Conservation (phyloP, 2,113 vertebrate genomes). For the Cinclus mexicanus region DNA sequence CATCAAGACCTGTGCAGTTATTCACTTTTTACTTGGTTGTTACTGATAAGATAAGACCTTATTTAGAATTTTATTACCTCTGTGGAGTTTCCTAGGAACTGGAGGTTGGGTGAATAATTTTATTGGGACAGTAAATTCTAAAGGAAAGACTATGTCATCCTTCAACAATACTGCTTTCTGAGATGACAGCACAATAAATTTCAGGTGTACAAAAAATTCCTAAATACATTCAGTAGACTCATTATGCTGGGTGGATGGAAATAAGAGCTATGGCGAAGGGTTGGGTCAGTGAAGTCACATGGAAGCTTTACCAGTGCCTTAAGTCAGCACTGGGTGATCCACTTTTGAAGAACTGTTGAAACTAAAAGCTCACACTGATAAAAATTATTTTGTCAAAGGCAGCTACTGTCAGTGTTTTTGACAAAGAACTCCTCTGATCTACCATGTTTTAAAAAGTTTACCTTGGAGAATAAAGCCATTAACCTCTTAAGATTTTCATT, state of each 20-base stretch:
- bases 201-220: background rate
- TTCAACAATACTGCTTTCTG: background rate
- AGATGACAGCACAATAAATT: slow-evolving; percentile 7
- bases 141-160: background rate
- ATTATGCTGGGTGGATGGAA: background rate
- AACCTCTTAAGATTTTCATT: background rate
- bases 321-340: background rate
- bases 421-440: background rate
- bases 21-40: background rate
- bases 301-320: background rate
- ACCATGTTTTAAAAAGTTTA: background rate
- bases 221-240: background rate
- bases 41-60: background rate
- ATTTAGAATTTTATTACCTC: background rate
- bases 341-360: background rate
- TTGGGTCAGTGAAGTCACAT: background rate
- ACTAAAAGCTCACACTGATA: background rate
- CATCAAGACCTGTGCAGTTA: background rate
- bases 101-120: slow-evolving; percentile 10
- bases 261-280: background rate
- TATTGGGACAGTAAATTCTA: slow-evolving; percentile 48
- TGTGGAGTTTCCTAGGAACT: slow-evolving; percentile 16
- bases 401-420: background rate
- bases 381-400: background rate
- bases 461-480: background rate